Conservation (phyloP, 2,113 vertebrate species). For the Pseudolaguvia tuberculata region DNA sequence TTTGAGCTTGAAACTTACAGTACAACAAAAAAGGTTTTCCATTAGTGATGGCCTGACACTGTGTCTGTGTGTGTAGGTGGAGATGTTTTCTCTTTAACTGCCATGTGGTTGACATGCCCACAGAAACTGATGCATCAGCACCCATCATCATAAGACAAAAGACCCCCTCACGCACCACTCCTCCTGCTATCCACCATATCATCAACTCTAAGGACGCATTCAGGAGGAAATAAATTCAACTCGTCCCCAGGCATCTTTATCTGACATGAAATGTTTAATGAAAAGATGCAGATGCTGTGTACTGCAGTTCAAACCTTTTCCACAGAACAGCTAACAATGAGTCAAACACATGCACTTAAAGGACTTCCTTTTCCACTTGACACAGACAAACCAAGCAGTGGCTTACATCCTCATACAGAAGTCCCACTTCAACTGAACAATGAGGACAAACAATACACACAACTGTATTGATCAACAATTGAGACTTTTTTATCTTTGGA, state of each 20-base stretch:
- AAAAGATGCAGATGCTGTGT: neutral
- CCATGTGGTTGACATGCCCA: constrained; percentile 52
- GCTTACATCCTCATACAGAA: constrained; percentile 14
- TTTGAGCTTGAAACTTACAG: constrained; percentile 57
- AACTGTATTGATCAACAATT: too few species aligned
- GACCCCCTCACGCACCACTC: neutral
- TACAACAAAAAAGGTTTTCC: constrained; percentile 62
- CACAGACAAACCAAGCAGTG: constrained; percentile 24
- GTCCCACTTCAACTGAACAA: constrained; percentile 24
- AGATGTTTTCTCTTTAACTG: constrained; percentile 57
- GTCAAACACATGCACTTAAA: neutral
- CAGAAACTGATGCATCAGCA: constrained; percentile 47
- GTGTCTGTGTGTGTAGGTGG: constrained; percentile 42
- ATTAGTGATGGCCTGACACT: too few species aligned
- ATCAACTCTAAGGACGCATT: neutral
- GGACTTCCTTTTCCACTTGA: constrained; percentile 2
- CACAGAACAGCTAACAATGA: neutral
- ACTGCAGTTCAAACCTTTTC: too few species aligned
- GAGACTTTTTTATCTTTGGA: too few species aligned
- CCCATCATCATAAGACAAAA: constrained; percentile 20
- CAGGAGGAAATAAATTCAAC: neutral
- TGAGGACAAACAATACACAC: constrained; percentile 30
- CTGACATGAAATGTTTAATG: neutral
- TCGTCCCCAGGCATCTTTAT: neutral
- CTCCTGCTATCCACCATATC: constrained; percentile 1